Base-by-base conservation (phyloP, 2,888 invertebrate genomes). In the Pseudococcus viburni region DNA sequence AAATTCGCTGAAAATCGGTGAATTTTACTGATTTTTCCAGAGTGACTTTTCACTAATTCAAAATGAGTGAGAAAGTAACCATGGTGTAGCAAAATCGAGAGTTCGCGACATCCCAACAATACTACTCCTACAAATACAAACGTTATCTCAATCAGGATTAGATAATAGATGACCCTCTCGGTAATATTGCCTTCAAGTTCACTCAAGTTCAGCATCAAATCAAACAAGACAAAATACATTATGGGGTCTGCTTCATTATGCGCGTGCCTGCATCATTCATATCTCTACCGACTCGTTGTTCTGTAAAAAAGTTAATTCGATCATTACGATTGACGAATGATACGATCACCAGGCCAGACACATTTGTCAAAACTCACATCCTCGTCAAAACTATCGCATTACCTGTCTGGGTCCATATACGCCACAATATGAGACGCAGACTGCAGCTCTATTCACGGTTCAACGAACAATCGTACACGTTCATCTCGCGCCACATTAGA, bases 291-390 rank as follows among this genome's bases (percentile, higher is more conserved):
- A 73, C 26, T 68, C 9, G 15, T 33, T 7, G 39, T 73, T 33
- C 2, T 33, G 73, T 73, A 73, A 33, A 73, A 59, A 33, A 6
- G 33, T 73, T 73, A 64, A 64, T 64, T 64, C 64, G 22, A 64
- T 64, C 64, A 64, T 22, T 64, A 64, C 64, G 22, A 22, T 22
- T 7, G 9, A 19, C 64, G 39, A 9, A 8, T 64, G 26, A 73
- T 7, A 73, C 73, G 17, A 73, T 73, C 73, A 15, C 73, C 5
- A 9, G 15, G 15, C 73, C 33, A 73, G 73, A 73, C 73, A 33
- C 73, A 73, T 73, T 73, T 73, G 73, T 73, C 73, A 73, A 73
- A 73, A 73, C 68, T 73, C 68, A 12, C 26, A 73, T 33, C 6
- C 68, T 73, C 33, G 68, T 73, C 68, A 73, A 73, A 73, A 73